phyloP scores from a whole-genome alignment of 1,140 invertebrate species.

The Mamestra configurata region DNA sequence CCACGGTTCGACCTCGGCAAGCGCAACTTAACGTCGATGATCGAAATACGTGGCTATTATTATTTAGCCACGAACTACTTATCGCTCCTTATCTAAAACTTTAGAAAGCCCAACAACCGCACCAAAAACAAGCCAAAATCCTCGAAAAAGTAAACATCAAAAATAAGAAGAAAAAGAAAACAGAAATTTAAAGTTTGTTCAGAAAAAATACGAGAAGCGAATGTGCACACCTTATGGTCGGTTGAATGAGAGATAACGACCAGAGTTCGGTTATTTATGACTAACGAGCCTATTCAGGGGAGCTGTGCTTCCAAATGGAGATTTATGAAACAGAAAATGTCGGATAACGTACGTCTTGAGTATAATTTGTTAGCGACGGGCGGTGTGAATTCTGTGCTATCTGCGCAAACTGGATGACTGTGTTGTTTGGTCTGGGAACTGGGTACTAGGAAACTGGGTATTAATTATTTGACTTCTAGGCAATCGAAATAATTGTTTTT shows the following conservation, averaged over 20 bases:
- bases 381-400: conserved; percentile 36
- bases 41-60: too few relatives aligned
- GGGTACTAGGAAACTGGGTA: not conserved
- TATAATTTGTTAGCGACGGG: conserved; percentile 70
- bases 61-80: too few relatives aligned
- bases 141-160: conserved; percentile 3
- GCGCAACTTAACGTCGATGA: too few relatives aligned
- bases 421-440: not conserved
- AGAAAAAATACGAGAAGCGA: conserved; percentile 45
- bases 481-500: not conserved
- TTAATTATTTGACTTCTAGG: not conserved
- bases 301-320: conserved; percentile 74
- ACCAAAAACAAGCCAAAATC: not conserved
- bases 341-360: conserved; percentile 72
- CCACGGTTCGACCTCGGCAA: too few relatives aligned
- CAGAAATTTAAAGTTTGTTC: conserved; percentile 61
- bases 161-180: conserved; percentile 29
- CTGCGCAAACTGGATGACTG: conserved; percentile 8
- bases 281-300: conserved; percentile 81
- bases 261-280: conserved; percentile 82
- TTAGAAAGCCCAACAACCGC: not conserved
- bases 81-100: not conserved
- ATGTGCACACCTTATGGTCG: conserved; percentile 61
- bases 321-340: conserved; percentile 82
- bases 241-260: conserved; percentile 81